Conservation (phyloP, 2,888 invertebrate genomes). For the Allygus modestus region DNA sequence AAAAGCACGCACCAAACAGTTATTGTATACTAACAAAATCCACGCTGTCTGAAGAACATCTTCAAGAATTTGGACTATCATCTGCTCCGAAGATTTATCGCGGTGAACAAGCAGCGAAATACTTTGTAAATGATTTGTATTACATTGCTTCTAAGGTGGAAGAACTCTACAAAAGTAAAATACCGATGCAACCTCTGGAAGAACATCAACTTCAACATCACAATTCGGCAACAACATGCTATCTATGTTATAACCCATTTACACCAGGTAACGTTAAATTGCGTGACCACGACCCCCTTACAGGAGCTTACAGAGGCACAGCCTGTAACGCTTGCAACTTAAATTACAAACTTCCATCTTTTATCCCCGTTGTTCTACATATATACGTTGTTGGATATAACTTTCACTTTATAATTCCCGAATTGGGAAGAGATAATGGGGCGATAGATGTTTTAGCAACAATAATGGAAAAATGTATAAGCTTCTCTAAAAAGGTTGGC, state of each 20-base stretch:
- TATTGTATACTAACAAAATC: conserved; percentile 27
- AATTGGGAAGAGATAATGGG: conserved; percentile 3
- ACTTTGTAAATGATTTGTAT: conserved; percentile 26
- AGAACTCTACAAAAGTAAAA: neutral
- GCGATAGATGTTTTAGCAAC: conserved; percentile 14
- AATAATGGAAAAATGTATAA: conserved; percentile 38
- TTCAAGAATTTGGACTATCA: conserved; percentile 6
- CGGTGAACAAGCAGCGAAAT: conserved; percentile 25
- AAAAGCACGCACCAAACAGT: conserved; percentile 24
- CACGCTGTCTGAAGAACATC: conserved; percentile 24
- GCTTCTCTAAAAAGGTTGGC: conserved; percentile 35
- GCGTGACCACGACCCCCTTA: conserved; percentile 16
- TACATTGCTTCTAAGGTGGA: conserved; percentile 38
- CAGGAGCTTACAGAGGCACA: conserved; percentile 30
- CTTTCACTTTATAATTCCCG: neutral
- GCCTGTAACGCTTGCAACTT: conserved; percentile 27
- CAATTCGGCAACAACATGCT: neutral
- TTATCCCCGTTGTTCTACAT: conserved; percentile 11
- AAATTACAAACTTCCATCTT: conserved; percentile 31
- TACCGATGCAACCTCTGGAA: neutral
- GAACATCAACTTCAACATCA: neutral
- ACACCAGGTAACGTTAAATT: conserved; percentile 17
- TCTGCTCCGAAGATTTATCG: conserved; percentile 19
- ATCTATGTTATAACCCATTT: conserved; percentile 10
- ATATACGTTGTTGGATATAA: conserved; percentile 18